phyloP scores from a whole-genome alignment of 2,797 vertebrate species.

The Anguilla pacifica region DNA sequence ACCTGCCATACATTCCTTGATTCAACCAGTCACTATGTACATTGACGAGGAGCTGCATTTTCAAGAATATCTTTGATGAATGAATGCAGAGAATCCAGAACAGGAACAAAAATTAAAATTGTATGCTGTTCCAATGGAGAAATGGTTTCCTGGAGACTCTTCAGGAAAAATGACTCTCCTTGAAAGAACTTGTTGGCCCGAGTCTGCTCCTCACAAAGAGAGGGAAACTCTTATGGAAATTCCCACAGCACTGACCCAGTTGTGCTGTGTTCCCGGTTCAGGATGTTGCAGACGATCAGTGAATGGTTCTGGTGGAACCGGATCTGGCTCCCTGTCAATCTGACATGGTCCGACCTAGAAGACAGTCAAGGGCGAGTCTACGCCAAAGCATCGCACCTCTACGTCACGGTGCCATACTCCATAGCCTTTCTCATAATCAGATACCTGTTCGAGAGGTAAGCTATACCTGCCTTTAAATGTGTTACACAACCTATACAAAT shows the following conservation, averaged over 20 bases:
- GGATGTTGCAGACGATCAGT: slow-evolving; percentile 76
- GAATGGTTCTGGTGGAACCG: slow-evolving; percentile 91
- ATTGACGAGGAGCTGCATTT: background rate
- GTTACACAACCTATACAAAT: background rate
- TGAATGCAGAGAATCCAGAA: background rate
- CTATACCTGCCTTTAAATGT: background rate
- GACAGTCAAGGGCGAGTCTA: slow-evolving; percentile 79
- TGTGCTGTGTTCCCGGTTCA: slow-evolving; percentile 30
- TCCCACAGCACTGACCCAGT: background rate
- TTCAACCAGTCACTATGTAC: background rate
- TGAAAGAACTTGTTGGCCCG: background rate
- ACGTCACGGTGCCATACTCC: slow-evolving; percentile 76
- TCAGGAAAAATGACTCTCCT: background rate
- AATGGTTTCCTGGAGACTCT: background rate
- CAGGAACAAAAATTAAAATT: background rate
- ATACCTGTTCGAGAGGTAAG: slow-evolving; percentile 85
- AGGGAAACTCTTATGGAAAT: background rate
- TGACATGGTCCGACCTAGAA: slow-evolving; percentile 84
- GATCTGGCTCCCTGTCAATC: slow-evolving; percentile 84
- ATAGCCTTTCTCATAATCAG: slow-evolving; percentile 79
- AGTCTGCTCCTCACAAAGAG: background rate
- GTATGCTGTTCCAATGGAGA: background rate
- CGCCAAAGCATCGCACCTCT: slow-evolving; percentile 82
- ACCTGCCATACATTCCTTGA: background rate
- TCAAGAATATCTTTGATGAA: background rate